Conservation (phyloP, 1,140 invertebrate genomes). For the Ctenoplectra terminalis region DNA sequence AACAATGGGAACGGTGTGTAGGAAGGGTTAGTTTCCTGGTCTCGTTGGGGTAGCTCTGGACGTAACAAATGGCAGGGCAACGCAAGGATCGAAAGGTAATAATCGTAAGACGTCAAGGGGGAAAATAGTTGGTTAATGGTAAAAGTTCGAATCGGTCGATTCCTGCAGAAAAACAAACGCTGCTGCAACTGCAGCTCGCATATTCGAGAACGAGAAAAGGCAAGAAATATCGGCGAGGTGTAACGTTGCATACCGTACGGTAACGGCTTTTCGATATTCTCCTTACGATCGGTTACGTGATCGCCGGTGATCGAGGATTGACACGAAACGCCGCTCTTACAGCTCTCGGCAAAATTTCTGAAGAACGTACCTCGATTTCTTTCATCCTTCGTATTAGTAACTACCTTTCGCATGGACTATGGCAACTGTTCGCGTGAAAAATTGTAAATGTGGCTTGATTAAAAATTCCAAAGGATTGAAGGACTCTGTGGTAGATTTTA, state of each 20-base stretch:
- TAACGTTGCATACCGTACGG: slow-evolving; percentile 41
- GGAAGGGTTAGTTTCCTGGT: not conserved
- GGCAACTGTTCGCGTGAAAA: not conserved
- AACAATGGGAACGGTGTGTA: not conserved
- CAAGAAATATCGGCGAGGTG: slow-evolving; percentile 1
- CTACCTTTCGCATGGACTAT: not conserved
- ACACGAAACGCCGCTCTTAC: slow-evolving; percentile 54
- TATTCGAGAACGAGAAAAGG: not conserved
- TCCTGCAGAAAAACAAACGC: slow-evolving; percentile 6
- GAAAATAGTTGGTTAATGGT: slow-evolving; percentile 22
- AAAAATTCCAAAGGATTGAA: not conserved
- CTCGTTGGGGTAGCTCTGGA: not conserved
- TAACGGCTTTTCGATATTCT: slow-evolving; percentile 68
- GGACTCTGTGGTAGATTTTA: slow-evolving; percentile 3
- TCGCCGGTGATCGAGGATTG: slow-evolving; percentile 59
- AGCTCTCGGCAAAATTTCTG: slow-evolving; percentile 5
- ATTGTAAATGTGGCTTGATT: not conserved
- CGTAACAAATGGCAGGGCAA: not conserved
- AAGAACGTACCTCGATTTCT: slow-evolving; percentile 21
- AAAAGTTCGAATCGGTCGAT: slow-evolving; percentile 22
- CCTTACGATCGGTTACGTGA: slow-evolving; percentile 58
- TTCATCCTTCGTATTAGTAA: slow-evolving; percentile 27
- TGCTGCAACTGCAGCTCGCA: not conserved
- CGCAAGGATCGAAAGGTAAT: slow-evolving; percentile 18
- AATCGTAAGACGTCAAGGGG: slow-evolving; percentile 27